Evolutionary conservation across 2,888 invertebrate genomes (phyloP).

Genomic region (Trachelus iudaicus): DNA sequence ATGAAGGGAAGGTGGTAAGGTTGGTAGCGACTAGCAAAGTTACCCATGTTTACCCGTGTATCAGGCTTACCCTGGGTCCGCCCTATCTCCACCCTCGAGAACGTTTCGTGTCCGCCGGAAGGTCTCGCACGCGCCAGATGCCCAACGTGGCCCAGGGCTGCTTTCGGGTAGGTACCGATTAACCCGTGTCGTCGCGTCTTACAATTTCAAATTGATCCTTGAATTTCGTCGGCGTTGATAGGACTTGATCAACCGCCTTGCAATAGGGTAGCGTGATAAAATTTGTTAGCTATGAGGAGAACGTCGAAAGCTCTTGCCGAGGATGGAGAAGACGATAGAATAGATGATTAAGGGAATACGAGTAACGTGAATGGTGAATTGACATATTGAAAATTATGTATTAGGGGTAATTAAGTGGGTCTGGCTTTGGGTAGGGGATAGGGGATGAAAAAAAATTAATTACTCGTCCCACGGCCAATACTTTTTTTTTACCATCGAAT

Average conservation of each 20-base stretch:
- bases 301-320: neutral
- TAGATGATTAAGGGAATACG: neutral
- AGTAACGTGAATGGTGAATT: neutral
- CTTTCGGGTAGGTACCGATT: neutral
- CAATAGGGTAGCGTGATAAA: too few relatives aligned
- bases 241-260: neutral
- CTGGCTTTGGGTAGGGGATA: neutral
- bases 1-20: neutral
- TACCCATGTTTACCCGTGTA: slow-evolving; percentile 9
- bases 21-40: neutral
- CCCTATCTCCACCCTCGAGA: neutral
- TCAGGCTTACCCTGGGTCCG: slow-evolving; percentile 5
- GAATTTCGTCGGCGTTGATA: neutral
- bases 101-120: neutral
- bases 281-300: neutral
- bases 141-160: neutral
- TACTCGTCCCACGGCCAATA: neutral
- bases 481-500: neutral
- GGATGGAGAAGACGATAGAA: neutral
- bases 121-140: neutral
- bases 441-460: neutral
- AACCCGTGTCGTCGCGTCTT: neutral
- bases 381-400: neutral
- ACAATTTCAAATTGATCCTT: neutral
- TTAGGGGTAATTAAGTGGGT: neutral